Evolutionary conservation across 2,888 invertebrate species (phyloP).

Genomic region (Flexamia atlantica): DNA sequence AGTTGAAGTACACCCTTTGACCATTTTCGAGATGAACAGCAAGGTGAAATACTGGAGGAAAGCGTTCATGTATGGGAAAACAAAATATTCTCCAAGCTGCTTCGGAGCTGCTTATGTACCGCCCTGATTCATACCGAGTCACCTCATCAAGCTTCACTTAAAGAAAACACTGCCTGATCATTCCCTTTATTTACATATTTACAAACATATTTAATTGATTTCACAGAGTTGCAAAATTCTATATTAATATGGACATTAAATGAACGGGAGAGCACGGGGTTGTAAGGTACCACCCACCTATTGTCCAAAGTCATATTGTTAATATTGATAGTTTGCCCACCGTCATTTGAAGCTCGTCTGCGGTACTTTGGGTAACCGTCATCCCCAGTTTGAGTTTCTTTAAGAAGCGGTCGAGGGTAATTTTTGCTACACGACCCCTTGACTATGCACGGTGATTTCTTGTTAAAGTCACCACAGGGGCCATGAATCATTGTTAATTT

Average conservation of each 20-base stretch:
- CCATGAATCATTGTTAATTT: slow-evolving; percentile 72
- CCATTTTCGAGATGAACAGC: slow-evolving; percentile 60
- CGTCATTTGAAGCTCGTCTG: slow-evolving; percentile 67
- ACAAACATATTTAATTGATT: slow-evolving; percentile 70
- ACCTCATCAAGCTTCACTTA: slow-evolving; percentile 67
- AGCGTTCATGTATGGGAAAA: slow-evolving; percentile 51
- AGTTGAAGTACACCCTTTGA: slow-evolving; percentile 36
- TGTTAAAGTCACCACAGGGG: slow-evolving; percentile 72
- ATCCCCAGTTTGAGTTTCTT: slow-evolving; percentile 70
- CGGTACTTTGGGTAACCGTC: slow-evolving; percentile 73
- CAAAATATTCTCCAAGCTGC: slow-evolving; percentile 67
- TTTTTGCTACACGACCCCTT: slow-evolving; percentile 73
- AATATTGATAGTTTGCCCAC: slow-evolving; percentile 10
- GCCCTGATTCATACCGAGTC: slow-evolving; percentile 66
- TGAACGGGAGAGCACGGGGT: slow-evolving; percentile 62
- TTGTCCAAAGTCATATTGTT: slow-evolving; percentile 63
- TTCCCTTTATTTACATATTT: too few species aligned
- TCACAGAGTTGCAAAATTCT: slow-evolving; percentile 69
- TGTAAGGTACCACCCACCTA: slow-evolving; percentile 68
- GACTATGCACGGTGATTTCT: slow-evolving; percentile 73
- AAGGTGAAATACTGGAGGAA: slow-evolving; percentile 50
- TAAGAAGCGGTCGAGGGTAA: slow-evolving; percentile 71
- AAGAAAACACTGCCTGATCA: slow-evolving; percentile 62
- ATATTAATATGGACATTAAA: slow-evolving; percentile 69
- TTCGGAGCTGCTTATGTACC: slow-evolving; percentile 67